phyloP scores from a whole-genome alignment of 2,113 vertebrate genomes.

The Chloroceryle aenea region DNA sequence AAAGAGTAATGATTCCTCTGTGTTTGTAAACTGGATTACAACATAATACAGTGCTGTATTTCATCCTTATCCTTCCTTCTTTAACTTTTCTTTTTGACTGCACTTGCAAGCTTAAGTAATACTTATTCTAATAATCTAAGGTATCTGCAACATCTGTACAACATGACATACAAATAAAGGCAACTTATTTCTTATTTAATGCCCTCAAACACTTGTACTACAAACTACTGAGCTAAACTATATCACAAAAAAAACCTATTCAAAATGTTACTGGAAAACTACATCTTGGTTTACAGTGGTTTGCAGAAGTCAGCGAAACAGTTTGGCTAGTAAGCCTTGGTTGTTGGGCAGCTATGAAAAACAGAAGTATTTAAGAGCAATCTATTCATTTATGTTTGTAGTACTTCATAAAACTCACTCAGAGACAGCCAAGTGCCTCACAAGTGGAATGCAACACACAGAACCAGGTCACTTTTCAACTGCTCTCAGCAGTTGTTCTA shows the following conservation, averaged over 20 bases:
- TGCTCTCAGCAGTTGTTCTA: background rate
- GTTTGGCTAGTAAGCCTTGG: background rate
- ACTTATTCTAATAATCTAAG: background rate
- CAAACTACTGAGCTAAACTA: background rate
- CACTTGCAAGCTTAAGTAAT: background rate
- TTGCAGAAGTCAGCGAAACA: background rate
- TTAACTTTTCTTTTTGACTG: background rate
- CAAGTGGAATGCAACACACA: background rate
- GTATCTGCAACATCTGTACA: background rate
- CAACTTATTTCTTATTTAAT: background rate
- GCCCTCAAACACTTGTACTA: background rate
- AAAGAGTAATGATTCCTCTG: background rate
- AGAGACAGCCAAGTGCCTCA: background rate
- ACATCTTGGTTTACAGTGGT: background rate
- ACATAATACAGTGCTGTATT: background rate
- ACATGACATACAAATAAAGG: background rate
- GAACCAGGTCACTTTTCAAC: background rate
- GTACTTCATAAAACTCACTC: background rate
- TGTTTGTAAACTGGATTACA: background rate
- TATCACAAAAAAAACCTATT: background rate
- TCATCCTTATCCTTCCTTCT: background rate
- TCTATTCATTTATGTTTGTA: background rate
- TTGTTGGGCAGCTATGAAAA: background rate
- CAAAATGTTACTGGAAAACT: background rate
- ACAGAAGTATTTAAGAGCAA: background rate